Conservation (phyloP, 2,113 vertebrate species). For the Bettongia penicillata region DNA sequence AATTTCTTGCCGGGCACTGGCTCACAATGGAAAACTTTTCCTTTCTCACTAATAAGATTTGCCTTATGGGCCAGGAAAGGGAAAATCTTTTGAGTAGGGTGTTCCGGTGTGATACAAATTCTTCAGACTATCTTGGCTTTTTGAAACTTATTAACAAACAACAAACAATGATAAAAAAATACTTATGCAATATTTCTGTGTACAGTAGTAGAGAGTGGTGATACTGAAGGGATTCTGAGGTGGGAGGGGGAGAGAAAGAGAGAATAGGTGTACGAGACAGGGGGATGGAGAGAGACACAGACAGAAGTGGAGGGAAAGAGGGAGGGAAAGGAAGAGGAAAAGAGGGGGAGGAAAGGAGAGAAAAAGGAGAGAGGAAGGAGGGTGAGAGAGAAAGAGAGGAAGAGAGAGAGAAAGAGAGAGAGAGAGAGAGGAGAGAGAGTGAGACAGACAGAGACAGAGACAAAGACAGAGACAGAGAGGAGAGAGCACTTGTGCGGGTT, state of each 20-base stretch:
- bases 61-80: accelerated
- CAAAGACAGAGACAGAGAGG: too few relatives aligned
- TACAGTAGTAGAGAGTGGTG: background rate
- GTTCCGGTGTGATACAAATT: background rate
- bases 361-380: background rate
- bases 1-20: accelerated
- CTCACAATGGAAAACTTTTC: background rate
- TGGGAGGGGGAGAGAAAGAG: background rate
- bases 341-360: background rate
- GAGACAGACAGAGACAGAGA: background rate
- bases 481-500: background rate
- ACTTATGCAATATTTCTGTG: background rate
- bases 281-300: background rate
- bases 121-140: background rate
- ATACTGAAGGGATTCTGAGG: background rate
- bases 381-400: background rate
- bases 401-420: background rate
- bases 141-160: accelerated
- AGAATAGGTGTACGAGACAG: background rate
- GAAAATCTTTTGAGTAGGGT: accelerated
- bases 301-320: too few relatives aligned
- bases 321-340: background rate
- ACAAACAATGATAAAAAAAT: accelerated
- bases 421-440: background rate
- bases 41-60: background rate